Evolutionary conservation across 2,797 vertebrate species (phyloP).

Genomic region (Ctenochaetus hawaiiensis): DNA sequence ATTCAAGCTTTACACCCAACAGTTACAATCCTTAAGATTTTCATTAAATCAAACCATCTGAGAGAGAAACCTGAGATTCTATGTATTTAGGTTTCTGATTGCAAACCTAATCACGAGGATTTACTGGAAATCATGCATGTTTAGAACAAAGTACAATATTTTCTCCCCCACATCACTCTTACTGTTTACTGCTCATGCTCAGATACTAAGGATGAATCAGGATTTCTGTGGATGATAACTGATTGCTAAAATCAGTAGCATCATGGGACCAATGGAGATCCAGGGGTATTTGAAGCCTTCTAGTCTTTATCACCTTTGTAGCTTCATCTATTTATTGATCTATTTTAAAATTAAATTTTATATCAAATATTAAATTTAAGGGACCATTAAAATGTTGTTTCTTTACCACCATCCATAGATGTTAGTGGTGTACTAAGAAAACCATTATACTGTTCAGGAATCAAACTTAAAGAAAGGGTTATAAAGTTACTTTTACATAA

Average conservation of each 20-base stretch:
- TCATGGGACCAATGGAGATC: no score
- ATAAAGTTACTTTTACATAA: neutral
- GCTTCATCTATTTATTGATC: no score
- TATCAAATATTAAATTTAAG: no score
- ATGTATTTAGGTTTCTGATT: neutral
- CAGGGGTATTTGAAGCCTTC: no score
- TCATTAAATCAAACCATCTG: neutral
- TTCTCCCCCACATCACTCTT: neutral
- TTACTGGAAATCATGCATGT: neutral
- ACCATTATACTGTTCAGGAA: neutral
- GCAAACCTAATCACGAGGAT: neutral
- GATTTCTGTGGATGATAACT: no score
- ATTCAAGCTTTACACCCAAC: neutral
- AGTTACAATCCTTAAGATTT: neutral
- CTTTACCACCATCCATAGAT: no score
- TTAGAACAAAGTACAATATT: neutral
- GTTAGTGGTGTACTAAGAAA: no score
- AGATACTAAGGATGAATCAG: no score
- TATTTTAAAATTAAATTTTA: no score
- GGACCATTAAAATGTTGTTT: no score
- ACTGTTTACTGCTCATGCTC: neutral
- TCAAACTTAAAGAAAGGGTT: neutral
- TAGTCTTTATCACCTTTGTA: no score
- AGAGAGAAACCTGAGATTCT: neutral
- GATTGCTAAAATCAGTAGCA: no score